These are phyloP conservation scores for Heliangelus exortis DNA, from an alignment of 2,797 vertebrate species.

Conservation along the genomic window DNA sequence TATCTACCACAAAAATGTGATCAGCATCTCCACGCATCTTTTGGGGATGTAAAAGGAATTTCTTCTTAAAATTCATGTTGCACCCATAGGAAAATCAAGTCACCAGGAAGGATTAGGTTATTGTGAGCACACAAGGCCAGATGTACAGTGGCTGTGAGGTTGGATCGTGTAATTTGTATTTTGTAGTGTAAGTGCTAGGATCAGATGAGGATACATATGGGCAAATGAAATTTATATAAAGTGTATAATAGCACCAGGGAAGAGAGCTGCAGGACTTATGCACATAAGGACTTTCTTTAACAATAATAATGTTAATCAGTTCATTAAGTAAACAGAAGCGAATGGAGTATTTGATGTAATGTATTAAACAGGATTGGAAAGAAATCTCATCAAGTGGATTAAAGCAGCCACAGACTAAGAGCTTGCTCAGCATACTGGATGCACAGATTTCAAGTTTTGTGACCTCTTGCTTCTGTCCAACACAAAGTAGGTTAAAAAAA, in stretches of 20 bases:
- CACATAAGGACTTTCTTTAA: background rate
- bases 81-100: background rate
- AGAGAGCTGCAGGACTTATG: background rate
- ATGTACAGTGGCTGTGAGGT: background rate
- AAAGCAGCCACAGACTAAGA: background rate
- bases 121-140: background rate
- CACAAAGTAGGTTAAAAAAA: background rate
- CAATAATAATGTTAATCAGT: background rate
- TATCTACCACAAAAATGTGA: background rate
- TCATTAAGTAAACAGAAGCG: background rate
- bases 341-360: background rate
- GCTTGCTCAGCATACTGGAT: background rate
- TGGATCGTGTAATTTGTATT: background rate
- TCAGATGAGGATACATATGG: background rate
- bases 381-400: background rate
- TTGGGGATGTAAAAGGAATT: slow-evolving; percentile 4
- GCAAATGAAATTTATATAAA: background rate
- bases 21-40: background rate
- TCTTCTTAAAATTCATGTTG: background rate
- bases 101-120: background rate
- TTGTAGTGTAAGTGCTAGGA: background rate
- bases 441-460: background rate
- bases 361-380: background rate
- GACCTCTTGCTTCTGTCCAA: background rate
- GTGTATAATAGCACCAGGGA: background rate